phyloP scores from a whole-genome alignment of 2,888 invertebrate species.

The Xestia ashworthii region DNA sequence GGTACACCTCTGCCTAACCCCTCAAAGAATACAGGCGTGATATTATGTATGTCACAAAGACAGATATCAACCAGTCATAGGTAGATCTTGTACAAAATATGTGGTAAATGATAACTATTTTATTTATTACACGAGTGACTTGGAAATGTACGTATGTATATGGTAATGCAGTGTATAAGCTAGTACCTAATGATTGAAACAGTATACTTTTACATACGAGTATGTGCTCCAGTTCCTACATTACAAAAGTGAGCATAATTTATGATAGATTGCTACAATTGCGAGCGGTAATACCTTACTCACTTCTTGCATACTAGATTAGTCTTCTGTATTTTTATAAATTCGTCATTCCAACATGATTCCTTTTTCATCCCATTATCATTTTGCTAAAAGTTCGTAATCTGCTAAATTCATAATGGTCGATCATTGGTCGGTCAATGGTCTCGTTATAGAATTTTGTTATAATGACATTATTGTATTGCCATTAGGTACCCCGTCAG shows the following conservation, averaged over 20 bases:
- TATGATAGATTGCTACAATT: slow-evolving; percentile 38
- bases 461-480: too few relatives aligned
- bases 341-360: too few relatives aligned
- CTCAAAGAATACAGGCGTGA: neutral
- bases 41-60: neutral
- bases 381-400: too few relatives aligned
- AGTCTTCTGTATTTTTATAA: too few relatives aligned
- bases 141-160: neutral
- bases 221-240: slow-evolving; percentile 19
- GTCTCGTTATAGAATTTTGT: too few relatives aligned
- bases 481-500: too few relatives aligned
- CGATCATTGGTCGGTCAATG: too few relatives aligned
- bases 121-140: slow-evolving; percentile 6
- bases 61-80: neutral
- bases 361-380: too few relatives aligned
- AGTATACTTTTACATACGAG: neutral
- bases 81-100: neutral
- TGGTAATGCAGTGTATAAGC: neutral
- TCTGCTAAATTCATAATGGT: too few relatives aligned
- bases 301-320: too few relatives aligned
- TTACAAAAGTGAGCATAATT: slow-evolving; percentile 37
- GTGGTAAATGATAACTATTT: neutral
- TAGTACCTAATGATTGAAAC: slow-evolving; percentile 32
- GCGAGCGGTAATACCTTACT: slow-evolving; percentile 7
- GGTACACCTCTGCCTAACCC: neutral